Evolutionary conservation across 2,888 invertebrate genomes (phyloP).

Genomic region (Anorthoa munda): DNA sequence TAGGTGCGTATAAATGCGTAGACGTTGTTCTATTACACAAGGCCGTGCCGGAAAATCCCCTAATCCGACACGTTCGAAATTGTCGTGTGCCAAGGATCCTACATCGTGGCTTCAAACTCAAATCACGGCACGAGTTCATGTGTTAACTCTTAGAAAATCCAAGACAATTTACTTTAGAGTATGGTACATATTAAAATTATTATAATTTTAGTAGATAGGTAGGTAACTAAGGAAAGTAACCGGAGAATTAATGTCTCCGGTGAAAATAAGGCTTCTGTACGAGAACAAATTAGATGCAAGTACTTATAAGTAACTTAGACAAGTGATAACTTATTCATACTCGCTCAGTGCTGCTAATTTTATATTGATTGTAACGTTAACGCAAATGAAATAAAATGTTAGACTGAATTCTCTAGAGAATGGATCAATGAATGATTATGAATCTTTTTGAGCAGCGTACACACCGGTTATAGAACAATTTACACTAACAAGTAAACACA

Average conservation of each 20-base stretch:
- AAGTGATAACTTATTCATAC: conserved; percentile 45
- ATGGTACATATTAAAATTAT: conserved; percentile 40
- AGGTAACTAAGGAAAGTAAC: conserved; percentile 52
- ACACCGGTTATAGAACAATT: conserved; percentile 67
- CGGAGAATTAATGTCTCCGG: conserved; percentile 37
- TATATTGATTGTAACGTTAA: conserved; percentile 11
- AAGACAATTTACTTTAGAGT: conserved; percentile 20
- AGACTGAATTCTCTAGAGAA: conserved; percentile 12
- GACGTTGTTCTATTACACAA: conserved; percentile 15
- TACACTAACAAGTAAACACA: conserved; percentile 32
- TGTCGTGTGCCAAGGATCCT: conserved; percentile 29
- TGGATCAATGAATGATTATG: conserved; percentile 28
- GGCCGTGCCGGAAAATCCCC: conserved; percentile 37
- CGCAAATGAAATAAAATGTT: conserved; percentile 10
- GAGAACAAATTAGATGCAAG: conserved; percentile 32
- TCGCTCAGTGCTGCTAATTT: conserved; percentile 15
- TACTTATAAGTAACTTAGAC: conserved; percentile 34
- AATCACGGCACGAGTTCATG: conserved; percentile 6
- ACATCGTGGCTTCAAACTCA: conserved; percentile 6
- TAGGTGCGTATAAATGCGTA: conserved; percentile 20
- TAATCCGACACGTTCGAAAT: conserved; percentile 52
- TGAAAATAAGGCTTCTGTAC: conserved; percentile 56
- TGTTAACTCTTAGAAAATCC: conserved; percentile 8
- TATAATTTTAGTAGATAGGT: conserved; percentile 33
- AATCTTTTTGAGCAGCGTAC: conserved; percentile 66